Conservation (phyloP, 1,140 invertebrate genomes). For the Bombus confusus region DNA sequence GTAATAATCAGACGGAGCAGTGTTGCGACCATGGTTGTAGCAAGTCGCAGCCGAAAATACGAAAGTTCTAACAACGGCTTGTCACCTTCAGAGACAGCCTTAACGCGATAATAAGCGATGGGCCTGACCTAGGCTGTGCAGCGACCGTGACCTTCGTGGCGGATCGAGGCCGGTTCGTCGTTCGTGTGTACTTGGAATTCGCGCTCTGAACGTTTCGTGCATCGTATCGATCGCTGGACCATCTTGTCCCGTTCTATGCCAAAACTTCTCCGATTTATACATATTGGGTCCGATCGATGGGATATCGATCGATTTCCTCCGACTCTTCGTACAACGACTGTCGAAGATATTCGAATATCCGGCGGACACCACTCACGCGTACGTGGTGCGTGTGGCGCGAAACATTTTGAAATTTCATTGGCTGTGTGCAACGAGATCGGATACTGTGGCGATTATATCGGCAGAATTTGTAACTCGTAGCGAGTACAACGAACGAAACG, state of each 20-base stretch:
- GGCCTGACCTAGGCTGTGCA: conserved; percentile 80
- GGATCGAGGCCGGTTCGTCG: conserved; percentile 71
- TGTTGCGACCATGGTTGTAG: background rate
- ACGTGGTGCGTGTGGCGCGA: fast-evolving
- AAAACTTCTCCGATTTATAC: background rate
- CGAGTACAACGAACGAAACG: no score
- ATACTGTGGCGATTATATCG: no score
- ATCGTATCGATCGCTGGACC: conserved; percentile 22
- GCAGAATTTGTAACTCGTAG: background rate
- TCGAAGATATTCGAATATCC: background rate
- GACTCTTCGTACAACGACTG: background rate
- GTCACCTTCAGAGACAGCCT: conserved; percentile 68
- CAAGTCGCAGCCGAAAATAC: conserved; percentile 21
- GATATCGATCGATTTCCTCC: background rate
- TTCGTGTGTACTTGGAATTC: conserved; percentile 50
- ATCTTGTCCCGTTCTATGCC: background rate
- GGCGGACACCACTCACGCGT: no score
- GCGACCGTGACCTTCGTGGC: conserved; percentile 79
- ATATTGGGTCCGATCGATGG: background rate
- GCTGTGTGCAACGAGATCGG: no score
- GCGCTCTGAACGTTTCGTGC: background rate
- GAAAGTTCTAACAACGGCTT: conserved; percentile 65
- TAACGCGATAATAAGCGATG: conserved; percentile 78
- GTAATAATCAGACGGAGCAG: background rate
- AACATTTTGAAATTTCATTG: no score